Conservation (phyloP, 2,888 invertebrate species). For the Drosophila paramelanica region DNA sequence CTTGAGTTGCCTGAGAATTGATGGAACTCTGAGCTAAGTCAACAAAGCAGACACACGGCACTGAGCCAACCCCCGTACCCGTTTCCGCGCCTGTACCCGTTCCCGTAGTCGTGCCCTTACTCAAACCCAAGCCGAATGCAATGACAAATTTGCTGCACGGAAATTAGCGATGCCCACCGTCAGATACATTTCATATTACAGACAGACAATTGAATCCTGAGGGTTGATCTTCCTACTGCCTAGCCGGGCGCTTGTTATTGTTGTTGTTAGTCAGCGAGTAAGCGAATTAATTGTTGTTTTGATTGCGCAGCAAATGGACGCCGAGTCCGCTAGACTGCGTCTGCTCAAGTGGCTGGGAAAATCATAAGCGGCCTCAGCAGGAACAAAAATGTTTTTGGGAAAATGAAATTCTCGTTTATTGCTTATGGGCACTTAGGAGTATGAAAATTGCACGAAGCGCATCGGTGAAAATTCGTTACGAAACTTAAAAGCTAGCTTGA, state of each 20-base stretch:
- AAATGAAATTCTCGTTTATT: conserved; percentile 65
- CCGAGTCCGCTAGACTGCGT: conserved; percentile 8
- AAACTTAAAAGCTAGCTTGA: conserved; percentile 60
- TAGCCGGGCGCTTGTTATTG: conserved; percentile 14
- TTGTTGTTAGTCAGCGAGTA: conserved; percentile 49
- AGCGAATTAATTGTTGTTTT: conserved; percentile 82
- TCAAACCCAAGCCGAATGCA: conserved; percentile 46
- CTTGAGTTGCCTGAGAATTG: conserved; percentile 74
- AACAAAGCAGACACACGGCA: conserved; percentile 53
- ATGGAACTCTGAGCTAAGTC: conserved; percentile 55
- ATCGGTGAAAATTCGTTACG: conserved; percentile 77
- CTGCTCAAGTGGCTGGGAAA: conserved; percentile 72
- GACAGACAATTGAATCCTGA: conserved; percentile 78
- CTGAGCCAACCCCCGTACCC: conserved; percentile 16
- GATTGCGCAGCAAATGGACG: conserved; percentile 68
- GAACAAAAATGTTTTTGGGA: conserved; percentile 17
- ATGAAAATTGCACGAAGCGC: conserved; percentile 44
- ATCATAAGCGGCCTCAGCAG: conserved; percentile 8
- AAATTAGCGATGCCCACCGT: conserved; percentile 75
- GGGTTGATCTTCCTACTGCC: conserved; percentile 61
- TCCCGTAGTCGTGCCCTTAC: conserved; percentile 14
- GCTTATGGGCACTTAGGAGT: conserved; percentile 44
- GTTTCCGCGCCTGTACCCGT: not conserved
- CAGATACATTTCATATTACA: conserved; percentile 81
- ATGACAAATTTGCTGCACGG: conserved; percentile 76